These are phyloP conservation scores for Candidula unifasciata DNA, from an alignment of 2,888 invertebrate species.

Conservation along the genomic window DNA sequence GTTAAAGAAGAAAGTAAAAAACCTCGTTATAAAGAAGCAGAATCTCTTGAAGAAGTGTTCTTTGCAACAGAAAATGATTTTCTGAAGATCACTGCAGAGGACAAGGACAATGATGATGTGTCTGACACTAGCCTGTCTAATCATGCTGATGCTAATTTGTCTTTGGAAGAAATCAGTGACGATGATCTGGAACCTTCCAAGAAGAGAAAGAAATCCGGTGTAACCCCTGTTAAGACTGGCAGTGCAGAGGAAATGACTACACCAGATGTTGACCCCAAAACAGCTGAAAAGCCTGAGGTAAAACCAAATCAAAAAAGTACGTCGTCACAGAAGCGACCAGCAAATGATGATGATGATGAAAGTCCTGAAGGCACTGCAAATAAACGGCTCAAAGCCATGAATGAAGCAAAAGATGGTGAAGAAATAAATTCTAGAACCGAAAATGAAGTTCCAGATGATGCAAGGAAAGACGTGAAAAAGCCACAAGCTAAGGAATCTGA, in stretches of 20 bases:
- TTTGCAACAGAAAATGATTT: constrained; percentile 51
- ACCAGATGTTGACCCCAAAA: neutral
- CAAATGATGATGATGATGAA: constrained; percentile 5
- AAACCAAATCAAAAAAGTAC: constrained; percentile 4
- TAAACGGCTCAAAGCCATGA: constrained; percentile 5
- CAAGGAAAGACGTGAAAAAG: constrained; percentile 23
- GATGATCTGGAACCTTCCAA: constrained; percentile 50
- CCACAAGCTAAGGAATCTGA: constrained; percentile 12
- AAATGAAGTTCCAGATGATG: constrained; percentile 3
- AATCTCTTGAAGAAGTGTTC: constrained; percentile 49
- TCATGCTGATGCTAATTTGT: constrained; percentile 43
- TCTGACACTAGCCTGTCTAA: constrained; percentile 49
- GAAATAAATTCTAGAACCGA: neutral
- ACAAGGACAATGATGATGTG: constrained; percentile 51
- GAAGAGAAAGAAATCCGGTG: constrained; percentile 22
- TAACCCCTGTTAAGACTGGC: constrained; percentile 5
- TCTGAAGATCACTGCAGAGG: constrained; percentile 41
- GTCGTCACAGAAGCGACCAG: constrained; percentile 2
- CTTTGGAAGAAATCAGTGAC: constrained; percentile 52
- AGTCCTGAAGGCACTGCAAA: constrained; percentile 6
- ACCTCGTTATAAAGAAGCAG: constrained; percentile 37
- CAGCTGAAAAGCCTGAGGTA: neutral
- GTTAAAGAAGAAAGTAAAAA: neutral
- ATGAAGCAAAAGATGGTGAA: neutral
- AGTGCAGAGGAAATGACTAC: neutral